phyloP scores from a whole-genome alignment of 2,113 vertebrate species.

The Rissa tridactyla region DNA sequence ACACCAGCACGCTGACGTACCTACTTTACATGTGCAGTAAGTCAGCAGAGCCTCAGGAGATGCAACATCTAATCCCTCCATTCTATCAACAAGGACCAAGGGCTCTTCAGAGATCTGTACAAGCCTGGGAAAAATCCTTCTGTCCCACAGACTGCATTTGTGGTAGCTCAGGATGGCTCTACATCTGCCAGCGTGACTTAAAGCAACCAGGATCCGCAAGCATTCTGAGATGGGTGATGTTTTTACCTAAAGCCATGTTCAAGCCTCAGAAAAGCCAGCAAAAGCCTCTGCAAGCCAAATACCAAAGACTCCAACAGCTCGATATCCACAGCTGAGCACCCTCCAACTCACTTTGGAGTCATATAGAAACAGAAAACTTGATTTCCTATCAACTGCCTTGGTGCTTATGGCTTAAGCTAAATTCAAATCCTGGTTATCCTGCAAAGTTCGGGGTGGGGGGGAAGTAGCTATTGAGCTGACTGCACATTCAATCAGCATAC shows the following conservation, averaged over 20 bases:
- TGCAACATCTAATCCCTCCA: background rate
- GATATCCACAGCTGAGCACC: background rate
- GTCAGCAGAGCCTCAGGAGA: background rate
- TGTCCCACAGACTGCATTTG: background rate
- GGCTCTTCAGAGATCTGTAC: background rate
- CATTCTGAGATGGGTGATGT: background rate
- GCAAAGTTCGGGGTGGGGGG: background rate
- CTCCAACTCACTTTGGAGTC: background rate
- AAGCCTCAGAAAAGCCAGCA: background rate
- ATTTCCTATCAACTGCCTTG: background rate
- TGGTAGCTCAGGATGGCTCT: background rate
- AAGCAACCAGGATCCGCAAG: background rate
- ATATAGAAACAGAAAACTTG: background rate
- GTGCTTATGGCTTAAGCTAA: background rate
- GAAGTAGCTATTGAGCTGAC: fast-evolving
- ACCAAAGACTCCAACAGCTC: background rate
- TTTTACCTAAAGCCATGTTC: background rate
- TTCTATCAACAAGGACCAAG: background rate
- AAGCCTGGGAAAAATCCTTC: background rate
- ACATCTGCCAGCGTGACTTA: background rate
- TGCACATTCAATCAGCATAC: too few species aligned
- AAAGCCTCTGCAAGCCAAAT: background rate
- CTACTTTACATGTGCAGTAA: fast-evolving
- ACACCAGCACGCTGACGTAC: background rate
- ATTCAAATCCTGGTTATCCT: background rate